Base-by-base conservation (phyloP, 2,113 vertebrate genomes). In the Eubucco bourcierii region DNA sequence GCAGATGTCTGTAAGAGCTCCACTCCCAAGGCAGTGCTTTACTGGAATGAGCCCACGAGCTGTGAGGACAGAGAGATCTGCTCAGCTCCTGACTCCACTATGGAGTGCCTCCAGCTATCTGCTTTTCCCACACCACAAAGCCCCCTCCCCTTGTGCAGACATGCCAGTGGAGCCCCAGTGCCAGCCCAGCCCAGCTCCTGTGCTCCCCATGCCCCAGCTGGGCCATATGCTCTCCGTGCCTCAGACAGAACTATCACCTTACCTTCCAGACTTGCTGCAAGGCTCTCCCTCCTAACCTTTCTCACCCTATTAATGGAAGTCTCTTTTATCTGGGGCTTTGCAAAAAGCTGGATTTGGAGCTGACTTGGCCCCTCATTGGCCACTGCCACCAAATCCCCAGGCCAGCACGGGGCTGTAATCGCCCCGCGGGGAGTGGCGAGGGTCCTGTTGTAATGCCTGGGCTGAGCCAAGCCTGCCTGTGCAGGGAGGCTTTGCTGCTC, bases 241-340 rank as follows among this genome's bases (percentile, higher is more conserved):
- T 50, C 95, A 67, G 91, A 90, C 90, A 88, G 33, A 77, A 34
- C 73, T 76, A 96, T 94, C 97, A 68, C 96, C 97, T 98, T 98
- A 98, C 98, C 98, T 98, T 92, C 86, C 93, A 90, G 97, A 80
- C 88, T 71, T 64, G 93, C 97, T 74, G 88, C 76, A 95, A 96
- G 44, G 95, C 96, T 84, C 66, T 96, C 93, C 72, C 34, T 97
- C 91, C 96, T 95, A 92, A 98, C 98, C 97, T 95, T 97, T 88
- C 97, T 88, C 84, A 97, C 83, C 19, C 79, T 55, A 90, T 96
- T 88, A 96, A 86, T 76, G 95, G 93, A 34, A 95, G 59, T 10
- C 95, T 92, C 97, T 8, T 94, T 97, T 97, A 97, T 98, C 96
- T 96, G 97, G 92, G 94, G 79, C 96, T 93, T 96, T 94, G 96